Evolutionary conservation across 2,888 invertebrate species (phyloP).

Genomic region (Blastobasis adustella): DNA sequence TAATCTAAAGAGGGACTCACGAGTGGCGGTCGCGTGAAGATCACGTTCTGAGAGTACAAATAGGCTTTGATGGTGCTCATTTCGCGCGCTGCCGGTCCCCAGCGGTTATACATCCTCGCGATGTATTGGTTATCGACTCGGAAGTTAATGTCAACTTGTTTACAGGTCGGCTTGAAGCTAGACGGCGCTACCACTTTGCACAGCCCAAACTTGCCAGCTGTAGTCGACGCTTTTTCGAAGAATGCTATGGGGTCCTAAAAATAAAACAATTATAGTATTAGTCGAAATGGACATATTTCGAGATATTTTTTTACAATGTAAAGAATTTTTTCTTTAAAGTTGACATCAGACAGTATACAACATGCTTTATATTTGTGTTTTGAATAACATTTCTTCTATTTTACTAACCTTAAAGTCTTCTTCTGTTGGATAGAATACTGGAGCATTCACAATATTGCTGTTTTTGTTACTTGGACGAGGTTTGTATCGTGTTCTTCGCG

Average conservation of each 20-base stretch:
- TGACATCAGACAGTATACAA: too few species aligned
- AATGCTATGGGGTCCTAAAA: conserved; percentile 86
- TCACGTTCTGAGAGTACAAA: conserved; percentile 84
- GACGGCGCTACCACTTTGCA: conserved; percentile 91
- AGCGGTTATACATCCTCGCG: conserved; percentile 88
- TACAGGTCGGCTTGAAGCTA: conserved; percentile 84
- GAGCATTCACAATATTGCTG: conserved; percentile 78
- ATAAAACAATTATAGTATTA: too few species aligned
- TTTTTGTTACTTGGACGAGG: too few species aligned
- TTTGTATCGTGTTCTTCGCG: too few species aligned
- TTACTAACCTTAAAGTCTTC: conserved; percentile 78
- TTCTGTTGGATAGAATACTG: conserved; percentile 85
- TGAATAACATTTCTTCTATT: too few species aligned
- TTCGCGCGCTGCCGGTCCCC: conserved; percentile 92
- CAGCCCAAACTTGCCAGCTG: conserved; percentile 87
- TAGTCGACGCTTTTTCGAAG: conserved; percentile 84
- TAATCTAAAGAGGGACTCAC: conserved; percentile 58
- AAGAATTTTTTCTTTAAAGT: too few species aligned
- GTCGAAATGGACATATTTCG: too few species aligned
- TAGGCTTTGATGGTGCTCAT: conserved; percentile 89
- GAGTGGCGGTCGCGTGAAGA: conserved; percentile 84
- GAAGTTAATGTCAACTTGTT: conserved; percentile 89
- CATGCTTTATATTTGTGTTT: too few species aligned
- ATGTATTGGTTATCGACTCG: conserved; percentile 93
- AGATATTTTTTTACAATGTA: too few species aligned